Percentiles rank a stretch among this genome's conserved stretches.
These are phyloP conservation scores for Rhorus exstirpatorius DNA, from an alignment of 2,888 invertebrate genomes.

Conservation along the genomic window DNA sequence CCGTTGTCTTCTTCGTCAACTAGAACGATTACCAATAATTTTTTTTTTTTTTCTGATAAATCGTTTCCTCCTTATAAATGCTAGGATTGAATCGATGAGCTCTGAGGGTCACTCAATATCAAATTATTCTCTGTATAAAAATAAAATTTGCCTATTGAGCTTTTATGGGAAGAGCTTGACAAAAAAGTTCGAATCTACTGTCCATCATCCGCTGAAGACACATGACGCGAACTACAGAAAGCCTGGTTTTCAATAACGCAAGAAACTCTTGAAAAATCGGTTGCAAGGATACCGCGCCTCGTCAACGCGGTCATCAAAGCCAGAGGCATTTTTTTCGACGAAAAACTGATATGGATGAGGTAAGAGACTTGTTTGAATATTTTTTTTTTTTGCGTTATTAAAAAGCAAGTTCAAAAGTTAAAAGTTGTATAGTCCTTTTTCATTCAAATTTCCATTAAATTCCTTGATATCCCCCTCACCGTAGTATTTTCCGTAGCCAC, in stretches of 20 bases:
- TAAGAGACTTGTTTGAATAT: neutral
- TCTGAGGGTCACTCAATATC: neutral
- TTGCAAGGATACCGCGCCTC: constrained; percentile 25
- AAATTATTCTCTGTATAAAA: neutral
- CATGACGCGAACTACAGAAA: constrained; percentile 5
- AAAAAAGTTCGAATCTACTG: neutral
- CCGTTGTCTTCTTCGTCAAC: constrained; percentile 25
- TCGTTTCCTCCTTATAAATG: neutral
- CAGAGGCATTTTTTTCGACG: constrained; percentile 38
- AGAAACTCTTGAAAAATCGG: constrained; percentile 6
- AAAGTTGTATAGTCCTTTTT: too few species aligned
- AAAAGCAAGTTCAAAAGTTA: neutral
- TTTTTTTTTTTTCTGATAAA: neutral
- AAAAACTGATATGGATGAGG: constrained; percentile 25
- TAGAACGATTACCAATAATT: constrained; percentile 20
- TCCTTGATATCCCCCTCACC: too few species aligned
- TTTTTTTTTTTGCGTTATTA: neutral
- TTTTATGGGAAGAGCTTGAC: neutral
- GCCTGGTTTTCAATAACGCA: constrained; percentile 3
- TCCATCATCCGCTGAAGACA: constrained; percentile 11
- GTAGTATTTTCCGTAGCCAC: too few species aligned
- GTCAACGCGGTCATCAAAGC: constrained; percentile 38
- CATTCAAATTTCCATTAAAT: too few species aligned
- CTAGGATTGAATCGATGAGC: constrained; percentile 20
- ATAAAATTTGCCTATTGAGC: too few species aligned